Conservation (phyloP, 2,797 vertebrate genomes). For the Pseudochaenichthys georgianus region DNA sequence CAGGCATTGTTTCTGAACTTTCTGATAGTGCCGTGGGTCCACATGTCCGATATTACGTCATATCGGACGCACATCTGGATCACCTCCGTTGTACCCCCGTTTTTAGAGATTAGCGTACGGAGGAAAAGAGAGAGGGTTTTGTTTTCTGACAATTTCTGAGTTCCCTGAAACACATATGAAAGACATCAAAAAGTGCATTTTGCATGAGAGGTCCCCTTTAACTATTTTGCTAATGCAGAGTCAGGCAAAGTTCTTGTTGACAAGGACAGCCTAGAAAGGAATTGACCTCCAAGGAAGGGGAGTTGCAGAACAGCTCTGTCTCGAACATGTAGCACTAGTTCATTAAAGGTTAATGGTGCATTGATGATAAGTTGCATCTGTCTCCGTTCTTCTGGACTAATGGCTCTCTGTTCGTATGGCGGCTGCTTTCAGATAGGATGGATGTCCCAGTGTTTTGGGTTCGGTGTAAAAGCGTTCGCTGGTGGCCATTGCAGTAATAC, state of each 20-base stretch:
- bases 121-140: too few relatives aligned
- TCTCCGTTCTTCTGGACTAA: constrained; percentile 56
- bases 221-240: constrained; percentile 19
- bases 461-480: constrained; percentile 11
- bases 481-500: constrained; percentile 8
- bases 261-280: constrained; percentile 38
- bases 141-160: too few relatives aligned
- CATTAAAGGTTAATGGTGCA: constrained; percentile 75
- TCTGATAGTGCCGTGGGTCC: too few relatives aligned
- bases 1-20: too few relatives aligned
- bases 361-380: constrained; percentile 68
- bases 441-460: constrained; percentile 38
- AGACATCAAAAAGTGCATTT: too few relatives aligned
- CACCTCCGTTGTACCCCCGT: too few relatives aligned
- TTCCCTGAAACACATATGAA: too few relatives aligned
- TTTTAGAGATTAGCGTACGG: too few relatives aligned
- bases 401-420: constrained; percentile 39
- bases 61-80: too few relatives aligned
- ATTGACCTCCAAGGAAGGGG: constrained; percentile 44
- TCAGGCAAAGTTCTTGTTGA: constrained; percentile 42
- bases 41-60: too few relatives aligned
- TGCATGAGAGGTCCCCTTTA: neutral
- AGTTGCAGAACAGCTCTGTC: constrained; percentile 64
- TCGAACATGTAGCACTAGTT: constrained; percentile 64
- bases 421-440: constrained; percentile 55